Evolutionary conservation across 2,888 invertebrate genomes (phyloP), one percentile per base, ranked within the genome.

Genomic region (Mesochorus sp.): DNA sequence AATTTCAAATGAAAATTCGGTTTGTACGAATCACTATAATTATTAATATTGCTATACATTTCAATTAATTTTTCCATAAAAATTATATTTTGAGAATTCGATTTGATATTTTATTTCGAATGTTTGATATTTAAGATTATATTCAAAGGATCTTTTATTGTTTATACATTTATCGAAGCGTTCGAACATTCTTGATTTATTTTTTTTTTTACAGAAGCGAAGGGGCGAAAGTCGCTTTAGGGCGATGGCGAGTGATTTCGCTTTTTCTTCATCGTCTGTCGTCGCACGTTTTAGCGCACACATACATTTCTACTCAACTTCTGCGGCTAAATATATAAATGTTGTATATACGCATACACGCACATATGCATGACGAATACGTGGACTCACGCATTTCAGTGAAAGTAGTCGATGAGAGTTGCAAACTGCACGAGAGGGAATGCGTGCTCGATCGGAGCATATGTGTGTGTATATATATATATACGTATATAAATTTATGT

Each of bases 191-290:
- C 17, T n/a, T n/a, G n/a, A n/a, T n/a, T 49, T 34, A 42, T 61
- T 61, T 39, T 61, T 39, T 21, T 34, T 39, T 8, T 24, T 8
- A 12, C n/a, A 12, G 10, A n/a, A 44, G 44, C 14, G 67, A 31
- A 31, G 42, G 55, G 44, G 26, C 66, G 68, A 68, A 62, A 75
- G 68, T 62, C n/a, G n/a, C 62, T 47, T 61, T 49, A 8, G 47
- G 39, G 21, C 70, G 49, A 28, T n/a, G n/a, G n/a, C 62, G 75
- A 47, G 61, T 68, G 70, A 75, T 75, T 75, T 75, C 75, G 68
- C 68, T 75, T 75, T 75, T 75, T 75, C 68, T 51, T 75, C 75
- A 68, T 75, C 68, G 75, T 55, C 61, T 55, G 37, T 62, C 75
- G 62, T 24, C 28, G 61, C 75, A 75, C 75, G 68, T 70, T 55